phyloP scores from a whole-genome alignment of 2,888 invertebrate genomes.

The Ophioninae sp. region DNA sequence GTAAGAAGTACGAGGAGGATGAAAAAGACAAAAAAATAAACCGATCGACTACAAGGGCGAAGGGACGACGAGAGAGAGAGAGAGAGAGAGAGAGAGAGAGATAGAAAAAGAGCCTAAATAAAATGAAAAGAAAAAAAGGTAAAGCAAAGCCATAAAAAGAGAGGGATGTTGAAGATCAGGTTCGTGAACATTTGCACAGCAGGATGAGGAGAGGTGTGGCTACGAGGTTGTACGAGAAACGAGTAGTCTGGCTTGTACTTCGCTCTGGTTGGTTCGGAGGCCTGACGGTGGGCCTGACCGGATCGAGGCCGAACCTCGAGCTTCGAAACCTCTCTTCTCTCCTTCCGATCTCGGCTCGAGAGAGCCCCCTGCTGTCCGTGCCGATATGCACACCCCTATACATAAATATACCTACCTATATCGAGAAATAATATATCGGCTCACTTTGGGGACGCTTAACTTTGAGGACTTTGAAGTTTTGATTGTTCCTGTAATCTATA shows the following conservation, averaged over 20 bases:
- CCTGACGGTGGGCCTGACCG: constrained; percentile 78
- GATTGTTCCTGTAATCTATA: too few relatives aligned
- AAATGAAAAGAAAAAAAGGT: constrained; percentile 24
- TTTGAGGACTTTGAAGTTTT: too few relatives aligned
- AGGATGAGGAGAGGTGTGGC: constrained; percentile 78
- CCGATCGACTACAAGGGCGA: not conserved
- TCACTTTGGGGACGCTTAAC: too few relatives aligned
- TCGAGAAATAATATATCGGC: too few relatives aligned
- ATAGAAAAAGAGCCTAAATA: constrained; percentile 33
- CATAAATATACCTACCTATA: too few relatives aligned
- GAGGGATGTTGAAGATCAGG: constrained; percentile 53
- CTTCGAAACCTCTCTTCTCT: constrained; percentile 50
- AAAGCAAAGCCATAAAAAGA: constrained; percentile 52
- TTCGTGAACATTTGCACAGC: constrained; percentile 54
- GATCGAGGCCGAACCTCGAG: constrained; percentile 66
- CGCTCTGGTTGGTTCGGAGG: constrained; percentile 79
- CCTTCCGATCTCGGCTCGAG: constrained; percentile 50
- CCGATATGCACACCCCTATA: too few relatives aligned
- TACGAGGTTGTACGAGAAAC: constrained; percentile 75
- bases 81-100: constrained; percentile 19
- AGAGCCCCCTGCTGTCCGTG: constrained; percentile 18
- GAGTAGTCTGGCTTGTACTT: constrained; percentile 73
- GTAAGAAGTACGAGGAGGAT: constrained; percentile 51
- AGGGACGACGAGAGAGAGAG: not conserved
- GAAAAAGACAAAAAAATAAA: constrained; percentile 34